Evolutionary conservation across 2,888 invertebrate genomes (phyloP), one percentile per base, ranked within the genome.

Genomic region (Drosophila eohydei): DNA sequence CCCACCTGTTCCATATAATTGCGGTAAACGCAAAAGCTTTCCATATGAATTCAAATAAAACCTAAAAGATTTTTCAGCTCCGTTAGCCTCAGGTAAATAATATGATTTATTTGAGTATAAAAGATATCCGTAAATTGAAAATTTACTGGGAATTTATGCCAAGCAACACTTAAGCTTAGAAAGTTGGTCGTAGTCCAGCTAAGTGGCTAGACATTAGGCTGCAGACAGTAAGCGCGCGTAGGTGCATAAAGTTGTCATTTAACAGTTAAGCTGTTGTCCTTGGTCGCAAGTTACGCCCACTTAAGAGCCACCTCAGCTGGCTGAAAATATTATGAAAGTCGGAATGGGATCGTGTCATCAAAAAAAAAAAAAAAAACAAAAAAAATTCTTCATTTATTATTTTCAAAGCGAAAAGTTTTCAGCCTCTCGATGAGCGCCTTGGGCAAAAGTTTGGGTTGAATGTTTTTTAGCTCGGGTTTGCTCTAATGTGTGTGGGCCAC

Each of bases 231-330:
- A 75, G 75, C 63, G 54, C 36, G 38, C 28, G 46, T 40, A 44
- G 55, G 66, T 56, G 51, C 60, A 40, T 16, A 50, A 50, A 56
- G 57, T 55, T 66, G 66, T 50, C 60, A 71, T 66, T 79, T 75
- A 75, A 63, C 16, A 66, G 72, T 66, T 72, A 79, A 72, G 63
- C 64, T 60, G 72, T 68, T 65, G 30, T 63, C 79, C 58, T 72
- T 65, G 71, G 64, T 54, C 72, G 58, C 72, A 72, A 86, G 86
- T 86, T 71, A 64, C 87, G 82, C 78, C 87, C 78, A 80, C 82
- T 86, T 81, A 80, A 68, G 65, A 71, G 67, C 34, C 46, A 60
- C 54, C 62, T 65, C 66, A 74, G 70, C 77, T 72, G 64, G 38
- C 36, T 30, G 21, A 38, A 65, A 71, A 59, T 38, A 38, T 32